Base-by-base conservation (phyloP, 2,797 vertebrate genomes). In the Sebastes flavidus region DNA sequence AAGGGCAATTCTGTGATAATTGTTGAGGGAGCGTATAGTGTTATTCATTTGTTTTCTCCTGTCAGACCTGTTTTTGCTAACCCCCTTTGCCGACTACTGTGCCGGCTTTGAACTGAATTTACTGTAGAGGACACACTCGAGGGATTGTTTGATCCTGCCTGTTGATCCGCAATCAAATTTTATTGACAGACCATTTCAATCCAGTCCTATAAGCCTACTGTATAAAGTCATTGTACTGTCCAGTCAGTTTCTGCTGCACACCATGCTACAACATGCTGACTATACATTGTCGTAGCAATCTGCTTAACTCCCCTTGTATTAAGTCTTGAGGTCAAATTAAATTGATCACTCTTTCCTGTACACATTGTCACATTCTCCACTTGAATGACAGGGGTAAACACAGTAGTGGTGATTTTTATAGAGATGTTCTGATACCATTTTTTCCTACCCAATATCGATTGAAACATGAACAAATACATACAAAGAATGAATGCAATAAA, bases 101-200 rank as follows among this genome's bases (percentile, higher is more conserved):
- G 42, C 62, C 59, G 62, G 24, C 20, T 76, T 75, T 59, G 8
- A 68, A 62, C 60, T 56, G 34, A 52, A 70, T 81, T 68, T 71
- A 60, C 54, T 78, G 29, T 42, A 29, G 25, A 70, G 63, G 69
- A 70, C 36, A 58, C 62, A 72, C 29, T 77, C 13, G 5, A 74
- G 46, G 16, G 12, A 61, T n/a, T 60, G 32, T 72, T 11, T 38
- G n/a, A 79, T 73, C 54, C 67, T 61, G 46, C 62, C 42, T 65
- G 63, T 65, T 66, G 55, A 66, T 78, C 63, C 8, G 22, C 65
- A 75, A 30, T 86, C 16, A 80, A 55, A 72, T 72, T 65, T 77
- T 75, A 80, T 77, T 67, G 70, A 80, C 66, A 30, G 61, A 69
- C 24, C 22, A 56, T 80, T 83, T 65, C 69, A 74, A 78, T 36